Base-by-base conservation (phyloP, 2,888 invertebrate genomes). In the Schizotus pectinicornis region DNA sequence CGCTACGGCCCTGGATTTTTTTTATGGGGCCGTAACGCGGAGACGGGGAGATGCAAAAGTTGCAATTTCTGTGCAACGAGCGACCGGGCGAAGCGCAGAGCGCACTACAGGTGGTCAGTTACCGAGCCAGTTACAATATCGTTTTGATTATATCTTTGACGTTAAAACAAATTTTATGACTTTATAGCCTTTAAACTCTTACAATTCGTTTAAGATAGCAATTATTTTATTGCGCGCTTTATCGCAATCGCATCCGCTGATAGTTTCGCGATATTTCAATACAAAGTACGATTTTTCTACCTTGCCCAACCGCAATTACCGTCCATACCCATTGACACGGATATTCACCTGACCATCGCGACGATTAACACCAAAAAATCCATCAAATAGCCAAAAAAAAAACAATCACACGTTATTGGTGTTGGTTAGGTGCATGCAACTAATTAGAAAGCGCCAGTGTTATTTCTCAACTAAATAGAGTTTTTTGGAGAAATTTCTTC, bases 91-190 rank as follows among this genome's bases (percentile, higher is more conserved):
- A 14, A 49, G 30, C 31, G 9, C 31, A 12, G 37, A 13, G 13
- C 8, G 63, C 53, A 63, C 65, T 62, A 62, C 69, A 68, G 67
- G 69, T 69, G 68, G 68, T 68, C 66, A 67, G 63, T 68, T 59
- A 59, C 63, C 59, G 67, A 67, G 61, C 59, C 61, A 61, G 62
- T 59, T 59, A 62, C 65, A 64, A 67, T 64, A 69, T 67, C 67
- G 62, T 64, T 65, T 65, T 63, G 63, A 64, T 64, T 63, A 54
- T 64, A 64, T 64, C 64, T 59, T 55, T 58, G 64, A 62, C 64
- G 50, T 60, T 22, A 59, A 64, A 63, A 59, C 56, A 52, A 57
- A 64, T 63, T 64, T 61, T 64, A 64, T 57, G 58, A 57, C 63
- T 64, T 63, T 59, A 62, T 60, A 62, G 56, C 45, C 60, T 64